Percentiles rank a stretch among this genome's conserved stretches.
Evolutionary conservation across 2,888 invertebrate species (phyloP).

Genomic region (Pseudococcus jackbeardsleyi): DNA sequence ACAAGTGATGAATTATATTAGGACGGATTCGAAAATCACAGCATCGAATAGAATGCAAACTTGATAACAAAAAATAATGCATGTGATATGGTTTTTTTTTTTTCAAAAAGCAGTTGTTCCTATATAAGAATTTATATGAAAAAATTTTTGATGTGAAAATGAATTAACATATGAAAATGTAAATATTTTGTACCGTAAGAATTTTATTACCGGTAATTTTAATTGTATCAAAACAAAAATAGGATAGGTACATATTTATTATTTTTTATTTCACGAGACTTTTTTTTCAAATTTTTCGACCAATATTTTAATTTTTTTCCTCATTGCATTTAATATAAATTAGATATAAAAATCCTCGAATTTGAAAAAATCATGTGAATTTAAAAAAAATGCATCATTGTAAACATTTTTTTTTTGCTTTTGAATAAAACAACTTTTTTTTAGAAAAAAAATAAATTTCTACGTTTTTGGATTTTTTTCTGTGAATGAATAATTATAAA

Average conservation of each 20-base stretch:
- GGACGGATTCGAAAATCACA: slow-evolving; percentile 54
- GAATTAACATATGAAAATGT: background rate
- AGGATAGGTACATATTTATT: background rate
- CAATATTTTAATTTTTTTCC: background rate
- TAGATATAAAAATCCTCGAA: too few species aligned
- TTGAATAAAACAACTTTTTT: background rate
- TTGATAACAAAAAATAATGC: slow-evolving; percentile 2
- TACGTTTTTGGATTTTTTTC: background rate
- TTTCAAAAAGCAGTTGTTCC: slow-evolving; percentile 24
- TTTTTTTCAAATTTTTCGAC: background rate
- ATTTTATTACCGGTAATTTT: background rate
- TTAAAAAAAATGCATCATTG: background rate
- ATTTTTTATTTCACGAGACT: background rate
- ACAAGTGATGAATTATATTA: slow-evolving; percentile 49
- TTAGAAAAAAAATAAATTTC: background rate
- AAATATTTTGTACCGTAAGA: background rate
- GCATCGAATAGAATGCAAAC: slow-evolving; percentile 15
- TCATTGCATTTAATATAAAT: too few species aligned
- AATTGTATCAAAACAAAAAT: background rate
- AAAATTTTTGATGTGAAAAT: background rate
- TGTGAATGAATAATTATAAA: background rate
- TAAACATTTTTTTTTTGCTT: background rate
- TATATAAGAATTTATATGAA: background rate
- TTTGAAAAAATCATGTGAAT: background rate
- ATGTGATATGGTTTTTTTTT: slow-evolving; percentile 19